Evolutionary conservation across 2,113 vertebrate genomes (phyloP).

Genomic region (Butorides virescens): DNA sequence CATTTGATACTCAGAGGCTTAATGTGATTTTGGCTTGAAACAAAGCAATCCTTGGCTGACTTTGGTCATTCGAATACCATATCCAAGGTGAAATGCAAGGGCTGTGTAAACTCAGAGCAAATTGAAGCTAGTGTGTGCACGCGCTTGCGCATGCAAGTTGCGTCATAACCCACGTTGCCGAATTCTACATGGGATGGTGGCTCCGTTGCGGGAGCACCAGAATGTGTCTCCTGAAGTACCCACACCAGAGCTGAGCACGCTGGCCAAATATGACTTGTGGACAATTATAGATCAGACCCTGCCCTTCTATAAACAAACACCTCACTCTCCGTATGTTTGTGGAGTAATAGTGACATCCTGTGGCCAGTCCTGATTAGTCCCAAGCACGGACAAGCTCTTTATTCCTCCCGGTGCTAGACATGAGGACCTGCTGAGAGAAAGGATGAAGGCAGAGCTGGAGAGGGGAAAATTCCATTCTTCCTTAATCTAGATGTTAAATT

Average conservation of each 20-base stretch:
- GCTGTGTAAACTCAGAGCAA: not conserved
- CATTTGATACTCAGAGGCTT: slow-evolving; percentile 39
- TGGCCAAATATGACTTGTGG: rapidly evolving
- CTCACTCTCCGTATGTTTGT: slow-evolving; percentile 34
- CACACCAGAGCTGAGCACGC: not conserved
- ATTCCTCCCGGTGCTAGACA: not conserved
- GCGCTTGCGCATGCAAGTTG: rapidly evolving
- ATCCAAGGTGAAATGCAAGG: slow-evolving; percentile 29
- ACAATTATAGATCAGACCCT: not conserved
- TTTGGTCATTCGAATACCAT: not conserved
- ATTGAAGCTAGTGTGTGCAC: not conserved
- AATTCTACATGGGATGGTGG: not conserved
- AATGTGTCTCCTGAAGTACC: not conserved
- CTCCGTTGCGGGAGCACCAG: not conserved
- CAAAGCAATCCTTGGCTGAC: slow-evolving; percentile 40
- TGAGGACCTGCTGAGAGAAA: not conserved
- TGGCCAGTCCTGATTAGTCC: slow-evolving; percentile 62
- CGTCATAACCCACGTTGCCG: rapidly evolving
- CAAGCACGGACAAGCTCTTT: slow-evolving; percentile 28
- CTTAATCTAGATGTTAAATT: not conserved
- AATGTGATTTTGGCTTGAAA: slow-evolving; percentile 44
- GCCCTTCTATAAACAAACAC: slow-evolving; percentile 50
- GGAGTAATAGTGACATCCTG: slow-evolving; percentile 76
- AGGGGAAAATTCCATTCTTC: not conserved
- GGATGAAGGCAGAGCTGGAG: not conserved